Evolutionary conservation across 2,113 vertebrate species (phyloP).

Genomic region (Stomatorhinus ivindoensis): DNA sequence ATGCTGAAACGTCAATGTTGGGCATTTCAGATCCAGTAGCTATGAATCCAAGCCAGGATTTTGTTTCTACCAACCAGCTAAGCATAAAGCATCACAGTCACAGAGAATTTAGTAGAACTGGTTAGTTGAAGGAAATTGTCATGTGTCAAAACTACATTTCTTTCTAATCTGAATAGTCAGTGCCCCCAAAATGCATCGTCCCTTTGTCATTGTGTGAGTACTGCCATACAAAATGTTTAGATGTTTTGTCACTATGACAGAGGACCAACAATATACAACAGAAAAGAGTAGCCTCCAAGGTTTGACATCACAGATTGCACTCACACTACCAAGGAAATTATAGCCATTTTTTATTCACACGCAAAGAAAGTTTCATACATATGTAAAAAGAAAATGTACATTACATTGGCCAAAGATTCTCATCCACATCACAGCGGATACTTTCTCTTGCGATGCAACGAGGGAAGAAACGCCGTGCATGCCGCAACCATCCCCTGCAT

Average conservation of each 20-base stretch:
- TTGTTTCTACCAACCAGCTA: neutral
- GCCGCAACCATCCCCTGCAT: too few species aligned
- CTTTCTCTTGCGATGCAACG: too few species aligned
- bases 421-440: too few species aligned
- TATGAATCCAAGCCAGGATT: neutral
- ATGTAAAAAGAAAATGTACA: too few species aligned
- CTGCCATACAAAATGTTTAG: slow-evolving; percentile 8
- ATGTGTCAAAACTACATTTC: too few species aligned
- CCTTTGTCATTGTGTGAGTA: slow-evolving; percentile 9
- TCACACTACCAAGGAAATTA: slow-evolving; percentile 12
- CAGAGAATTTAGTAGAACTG: neutral
- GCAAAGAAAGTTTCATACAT: slow-evolving; percentile 9
- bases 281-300: slow-evolving; percentile 15
- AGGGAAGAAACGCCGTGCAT: too few species aligned
- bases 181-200: too few species aligned
- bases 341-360: neutral
- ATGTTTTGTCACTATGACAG: neutral
- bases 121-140: too few species aligned
- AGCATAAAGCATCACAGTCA: neutral
- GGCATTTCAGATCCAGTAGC: neutral
- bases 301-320: slow-evolving; percentile 17
- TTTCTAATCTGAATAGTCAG: too few species aligned
- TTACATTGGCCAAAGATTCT: too few species aligned
- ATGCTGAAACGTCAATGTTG: neutral
- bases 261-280: neutral